These are phyloP conservation scores for Laticauda laticaudata DNA, from an alignment of 2,113 vertebrate genomes.

Conservation along the genomic window DNA sequence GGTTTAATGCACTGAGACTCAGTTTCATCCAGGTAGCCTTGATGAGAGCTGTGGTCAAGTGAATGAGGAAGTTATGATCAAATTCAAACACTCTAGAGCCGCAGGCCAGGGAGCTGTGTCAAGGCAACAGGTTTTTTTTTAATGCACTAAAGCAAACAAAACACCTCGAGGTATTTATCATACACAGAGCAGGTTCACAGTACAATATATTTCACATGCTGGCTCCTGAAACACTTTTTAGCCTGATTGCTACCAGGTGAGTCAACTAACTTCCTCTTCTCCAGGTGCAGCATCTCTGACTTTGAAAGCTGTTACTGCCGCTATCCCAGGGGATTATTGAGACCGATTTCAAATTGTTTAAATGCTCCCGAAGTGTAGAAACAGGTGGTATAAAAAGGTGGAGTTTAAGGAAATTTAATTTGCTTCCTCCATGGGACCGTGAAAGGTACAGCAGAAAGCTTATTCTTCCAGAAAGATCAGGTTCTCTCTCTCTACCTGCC, in stretches of 20 bases:
- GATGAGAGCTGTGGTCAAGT: neutral
- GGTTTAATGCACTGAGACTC: neutral
- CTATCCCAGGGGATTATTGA: neutral
- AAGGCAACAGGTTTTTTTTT: neutral
- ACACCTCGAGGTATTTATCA: neutral
- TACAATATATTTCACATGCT: neutral
- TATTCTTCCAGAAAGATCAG: neutral
- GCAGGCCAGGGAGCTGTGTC: neutral
- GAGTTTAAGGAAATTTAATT: neutral
- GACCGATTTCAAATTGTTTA: neutral
- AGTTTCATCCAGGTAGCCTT: neutral
- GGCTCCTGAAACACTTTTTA: neutral
- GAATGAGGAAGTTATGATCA: neutral
- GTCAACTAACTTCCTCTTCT: neutral
- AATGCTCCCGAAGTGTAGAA: neutral
- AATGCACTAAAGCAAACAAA: neutral
- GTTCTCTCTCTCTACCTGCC: neutral
- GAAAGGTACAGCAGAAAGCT: neutral
- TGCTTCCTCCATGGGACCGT: neutral
- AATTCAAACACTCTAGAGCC: neutral
- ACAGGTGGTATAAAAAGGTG: neutral
- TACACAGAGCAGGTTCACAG: neutral
- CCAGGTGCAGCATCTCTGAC: neutral
- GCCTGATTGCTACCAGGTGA: neutral
- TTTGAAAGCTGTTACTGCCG: neutral